Conservation (phyloP, 2,113 vertebrate genomes). For the Passer montanus region DNA sequence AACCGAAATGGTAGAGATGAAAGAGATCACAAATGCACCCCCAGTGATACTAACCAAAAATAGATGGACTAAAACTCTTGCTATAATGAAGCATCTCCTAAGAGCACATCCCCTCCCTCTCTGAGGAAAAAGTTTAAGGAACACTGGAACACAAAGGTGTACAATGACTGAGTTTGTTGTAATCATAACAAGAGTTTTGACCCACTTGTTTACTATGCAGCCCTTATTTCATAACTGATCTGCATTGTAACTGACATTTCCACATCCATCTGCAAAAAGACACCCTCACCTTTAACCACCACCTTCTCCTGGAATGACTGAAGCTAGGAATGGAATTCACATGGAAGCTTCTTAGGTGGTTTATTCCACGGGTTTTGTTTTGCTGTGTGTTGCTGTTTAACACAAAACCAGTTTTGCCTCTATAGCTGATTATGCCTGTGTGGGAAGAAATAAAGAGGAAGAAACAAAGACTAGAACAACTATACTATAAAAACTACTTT, state of each 20-base stretch:
- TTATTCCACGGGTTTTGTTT: fast-evolving
- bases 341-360: neutral
- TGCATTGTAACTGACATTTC: neutral
- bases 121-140: neutral
- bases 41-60: neutral
- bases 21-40: neutral
- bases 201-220: neutral
- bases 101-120: neutral
- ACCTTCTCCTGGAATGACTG: neutral
- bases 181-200: neutral
- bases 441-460: neutral
- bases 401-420: neutral
- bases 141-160: neutral
- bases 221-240: neutral
- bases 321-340: neutral
- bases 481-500: neutral
- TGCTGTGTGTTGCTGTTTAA: neutral
- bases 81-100: neutral
- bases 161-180: neutral
- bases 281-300: neutral
- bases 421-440: neutral
- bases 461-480: neutral
- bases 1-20: neutral
- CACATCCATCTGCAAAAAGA: neutral
- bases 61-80: neutral